Base-by-base conservation (phyloP, 2,113 vertebrate species). In the Sakesphorus luctuosus region DNA sequence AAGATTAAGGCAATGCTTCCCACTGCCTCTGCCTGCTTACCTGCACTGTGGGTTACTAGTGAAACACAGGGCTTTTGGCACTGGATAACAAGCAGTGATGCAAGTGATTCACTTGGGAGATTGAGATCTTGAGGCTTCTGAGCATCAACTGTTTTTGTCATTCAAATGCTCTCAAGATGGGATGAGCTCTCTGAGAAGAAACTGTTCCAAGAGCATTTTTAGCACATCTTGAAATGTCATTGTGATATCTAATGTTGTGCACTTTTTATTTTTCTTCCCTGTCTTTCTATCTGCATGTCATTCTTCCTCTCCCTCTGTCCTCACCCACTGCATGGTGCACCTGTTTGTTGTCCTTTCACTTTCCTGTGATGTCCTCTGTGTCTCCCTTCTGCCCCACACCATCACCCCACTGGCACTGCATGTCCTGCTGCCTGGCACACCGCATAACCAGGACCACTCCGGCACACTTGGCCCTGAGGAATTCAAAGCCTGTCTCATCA, bases 401-500 rank as follows among this genome's bases (percentile, higher is more conserved):
- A 1, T 81, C 94, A 94, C 93, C 89, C 67, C 96, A 67, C 79
- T 96, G 97, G 96, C 97, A 84, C 91, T 97, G 96, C 91, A 95
- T 97, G 98, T 97, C 98, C 98, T 97, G 98, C 97, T 99, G 99
- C 99, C 99, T 99, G 99, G 95, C 97, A 84, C 95, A 96, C 97
- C 90, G 97, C 98, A 96, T 98, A 97, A 98, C 97, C 98, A 99
- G 99, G 99, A 99, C 97, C 99, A 99, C 98, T 99, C 99, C 97
- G 99, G 99, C 98, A 99, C 98, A 97, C 98, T 99, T 98, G 99
- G 99, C 98, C 98, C 99, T 46, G 99, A 99, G 98, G 99, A 99
- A 96, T 99, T 99, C 98, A 99, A 99, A 99, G 99, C 99, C 98
- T 99, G 99, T 98, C 99, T 99, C 98, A 99, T 99, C 99, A 99